These are phyloP conservation scores for Pseudopleuronectes americanus DNA, from an alignment of 2,797 vertebrate species.

Conservation along the genomic window DNA sequence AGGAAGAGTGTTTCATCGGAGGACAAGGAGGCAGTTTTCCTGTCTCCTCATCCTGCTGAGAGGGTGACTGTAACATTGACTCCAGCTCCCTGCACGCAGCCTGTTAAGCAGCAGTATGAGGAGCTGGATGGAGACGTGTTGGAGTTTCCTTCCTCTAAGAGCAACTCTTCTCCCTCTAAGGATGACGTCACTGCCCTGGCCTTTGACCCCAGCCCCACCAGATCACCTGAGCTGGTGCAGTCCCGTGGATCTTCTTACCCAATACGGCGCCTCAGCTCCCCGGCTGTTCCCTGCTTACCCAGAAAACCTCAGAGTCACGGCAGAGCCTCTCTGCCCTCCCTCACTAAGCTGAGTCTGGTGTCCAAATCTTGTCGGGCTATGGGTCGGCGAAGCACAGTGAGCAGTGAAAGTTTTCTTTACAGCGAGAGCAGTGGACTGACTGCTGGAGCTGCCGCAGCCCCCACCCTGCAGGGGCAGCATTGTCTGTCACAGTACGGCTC, in stretches of 20 bases:
- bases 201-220: slow-evolving; percentile 49
- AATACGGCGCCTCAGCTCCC: slow-evolving; percentile 69
- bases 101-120: slow-evolving; percentile 84
- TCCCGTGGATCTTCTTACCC: slow-evolving; percentile 51
- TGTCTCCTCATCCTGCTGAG: slow-evolving; percentile 53
- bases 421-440: slow-evolving; percentile 68
- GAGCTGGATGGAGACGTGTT: slow-evolving; percentile 81
- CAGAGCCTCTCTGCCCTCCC: slow-evolving; percentile 81
- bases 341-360: slow-evolving; percentile 79
- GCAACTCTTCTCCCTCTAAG: slow-evolving; percentile 75
- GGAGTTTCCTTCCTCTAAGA: slow-evolving; percentile 67
- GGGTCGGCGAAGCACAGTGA: slow-evolving; percentile 79
- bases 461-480: slow-evolving; percentile 36
- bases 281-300: slow-evolving; percentile 50
- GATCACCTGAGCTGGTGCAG: slow-evolving; percentile 43
- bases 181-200: slow-evolving; percentile 69
- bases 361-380: slow-evolving; percentile 70
- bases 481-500: slow-evolving; percentile 62
- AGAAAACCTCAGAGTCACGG: slow-evolving; percentile 58
- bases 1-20: slow-evolving; percentile 50
- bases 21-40: slow-evolving; percentile 72
- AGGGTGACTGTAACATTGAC: slow-evolving; percentile 68
- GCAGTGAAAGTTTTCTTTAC: slow-evolving; percentile 66
- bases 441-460: background rate
- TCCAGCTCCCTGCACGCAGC: slow-evolving; percentile 61